Evolutionary conservation across 2,888 invertebrate species (phyloP), one percentile per base, ranked within the genome.

Genomic region (Cephus nigrinus): DNA sequence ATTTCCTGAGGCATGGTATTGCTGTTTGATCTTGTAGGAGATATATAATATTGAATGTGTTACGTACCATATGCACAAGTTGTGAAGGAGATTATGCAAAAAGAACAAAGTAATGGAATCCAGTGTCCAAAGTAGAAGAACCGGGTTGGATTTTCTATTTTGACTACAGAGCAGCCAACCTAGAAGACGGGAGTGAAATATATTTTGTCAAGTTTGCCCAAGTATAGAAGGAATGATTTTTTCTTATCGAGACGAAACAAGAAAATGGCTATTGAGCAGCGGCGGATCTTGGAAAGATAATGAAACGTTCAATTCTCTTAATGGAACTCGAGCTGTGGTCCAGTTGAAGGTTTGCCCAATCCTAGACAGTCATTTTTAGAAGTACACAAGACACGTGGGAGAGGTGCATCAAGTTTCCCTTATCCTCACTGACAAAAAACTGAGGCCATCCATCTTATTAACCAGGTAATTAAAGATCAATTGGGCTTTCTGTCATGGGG

Each of bases 381-480:
- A 23, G 72, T 72, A 35, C n/a, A 75, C 55, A 68, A 75, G 72
- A 76, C 69, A 30, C 34, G 15, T 69, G 69, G 76, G 77, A 69
- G 73, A 75, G 76, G 55, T 55, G 23, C 55, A 23, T 55, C 40
- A 71, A 55, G 75, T 75, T 36, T 75, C 32, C 32, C 55, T 68
- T 33, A 75, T 30, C 75, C 78, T 55, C 23, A 73, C 34, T 75
- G 75, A 76, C 74, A 76, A 73, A 78, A 73, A 73, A 75, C 68
- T 68, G 34, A 33, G 31, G 73, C 77, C 69, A 71, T 80, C 69
- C 75, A 55, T 55, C 55, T 76, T 71, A 75, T 77, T 34, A 79
- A 73, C 77, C 80, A 81, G 81, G 80, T 81, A 81, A 81, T 73
- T 55, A n/a, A 77, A 79, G 78, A 80, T 76, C 75, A 68, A 77